Conservation (phyloP, 2,113 vertebrate genomes). For the Cebus imitator region DNA sequence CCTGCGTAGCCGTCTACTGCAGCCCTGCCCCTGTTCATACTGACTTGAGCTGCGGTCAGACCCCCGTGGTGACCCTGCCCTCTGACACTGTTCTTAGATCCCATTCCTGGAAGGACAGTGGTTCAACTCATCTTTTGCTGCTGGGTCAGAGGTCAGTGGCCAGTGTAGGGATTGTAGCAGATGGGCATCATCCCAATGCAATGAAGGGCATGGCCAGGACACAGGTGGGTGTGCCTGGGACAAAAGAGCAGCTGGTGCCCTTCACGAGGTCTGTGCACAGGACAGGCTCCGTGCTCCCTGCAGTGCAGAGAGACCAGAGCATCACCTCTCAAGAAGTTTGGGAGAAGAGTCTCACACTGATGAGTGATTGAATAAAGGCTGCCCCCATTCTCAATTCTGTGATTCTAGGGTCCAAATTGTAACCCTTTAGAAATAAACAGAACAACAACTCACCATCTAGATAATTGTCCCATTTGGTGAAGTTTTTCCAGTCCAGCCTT, state of each 20-base stretch:
- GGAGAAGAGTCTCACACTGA: not conserved
- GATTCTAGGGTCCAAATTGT: too few species aligned
- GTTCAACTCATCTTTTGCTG: not conserved
- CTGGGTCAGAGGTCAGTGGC: not conserved
- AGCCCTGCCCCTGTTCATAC: too few species aligned
- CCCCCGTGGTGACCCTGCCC: not conserved
- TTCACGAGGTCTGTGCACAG: not conserved
- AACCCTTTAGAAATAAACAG: not conserved
- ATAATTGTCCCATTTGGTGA: not conserved
- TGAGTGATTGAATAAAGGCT: not conserved
- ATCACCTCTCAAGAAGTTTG: not conserved
- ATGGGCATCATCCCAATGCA: too few species aligned
- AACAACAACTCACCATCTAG: not conserved
- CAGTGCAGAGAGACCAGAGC: fast-evolving
- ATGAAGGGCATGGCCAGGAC: not conserved
- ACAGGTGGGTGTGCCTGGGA: not conserved
- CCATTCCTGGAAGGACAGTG: not conserved
- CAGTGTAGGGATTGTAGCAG: not conserved
- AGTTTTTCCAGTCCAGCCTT: not conserved
- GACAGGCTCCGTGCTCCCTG: fast-evolving
- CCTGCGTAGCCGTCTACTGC: fast-evolving
- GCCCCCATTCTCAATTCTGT: not conserved
- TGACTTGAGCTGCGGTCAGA: not conserved
- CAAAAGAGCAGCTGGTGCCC: fast-evolving
- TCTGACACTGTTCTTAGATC: not conserved